These are phyloP conservation scores for Dicyrtomina minuta DNA, from an alignment of 2,888 invertebrate genomes.

Conservation along the genomic window DNA sequence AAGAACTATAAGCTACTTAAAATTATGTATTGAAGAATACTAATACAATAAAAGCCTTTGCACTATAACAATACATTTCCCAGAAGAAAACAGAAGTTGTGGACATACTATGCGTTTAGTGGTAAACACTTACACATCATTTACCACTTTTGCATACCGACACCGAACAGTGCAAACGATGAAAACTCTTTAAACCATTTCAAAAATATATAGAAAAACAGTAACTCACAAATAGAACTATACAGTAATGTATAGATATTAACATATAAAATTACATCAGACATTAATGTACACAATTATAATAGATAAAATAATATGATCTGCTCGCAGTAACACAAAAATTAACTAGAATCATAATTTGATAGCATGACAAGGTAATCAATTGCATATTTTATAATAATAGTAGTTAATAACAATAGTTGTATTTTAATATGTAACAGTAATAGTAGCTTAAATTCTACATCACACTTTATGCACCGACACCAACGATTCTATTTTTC, in stretches of 20 bases:
- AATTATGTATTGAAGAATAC: no score
- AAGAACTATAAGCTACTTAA: no score
- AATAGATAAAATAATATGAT: neutral
- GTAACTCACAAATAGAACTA: neutral
- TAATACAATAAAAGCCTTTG: no score
- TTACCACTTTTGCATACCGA: no score
- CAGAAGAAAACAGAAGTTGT: no score
- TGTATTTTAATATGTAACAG: constrained; percentile 4
- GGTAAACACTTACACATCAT: no score
- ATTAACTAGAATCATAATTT: constrained; percentile 28
- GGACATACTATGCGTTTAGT: no score
- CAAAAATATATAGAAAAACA: no score
- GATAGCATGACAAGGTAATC: constrained; percentile 31
- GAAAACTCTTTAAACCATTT: no score
- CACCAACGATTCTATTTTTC: constrained; percentile 13
- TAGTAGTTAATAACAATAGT: neutral
- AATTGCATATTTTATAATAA: constrained; percentile 15
- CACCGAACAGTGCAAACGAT: no score
- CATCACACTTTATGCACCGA: constrained; percentile 27
- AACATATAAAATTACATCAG: constrained; percentile 29
- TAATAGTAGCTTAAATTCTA: constrained; percentile 3
- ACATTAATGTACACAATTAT: constrained; percentile 7
- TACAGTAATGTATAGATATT: neutral
- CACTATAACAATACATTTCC: no score
- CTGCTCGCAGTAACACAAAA: constrained; percentile 25